phyloP scores from a whole-genome alignment of 64 coral and sea anemone genomes.

The Porites lutea region DNA sequence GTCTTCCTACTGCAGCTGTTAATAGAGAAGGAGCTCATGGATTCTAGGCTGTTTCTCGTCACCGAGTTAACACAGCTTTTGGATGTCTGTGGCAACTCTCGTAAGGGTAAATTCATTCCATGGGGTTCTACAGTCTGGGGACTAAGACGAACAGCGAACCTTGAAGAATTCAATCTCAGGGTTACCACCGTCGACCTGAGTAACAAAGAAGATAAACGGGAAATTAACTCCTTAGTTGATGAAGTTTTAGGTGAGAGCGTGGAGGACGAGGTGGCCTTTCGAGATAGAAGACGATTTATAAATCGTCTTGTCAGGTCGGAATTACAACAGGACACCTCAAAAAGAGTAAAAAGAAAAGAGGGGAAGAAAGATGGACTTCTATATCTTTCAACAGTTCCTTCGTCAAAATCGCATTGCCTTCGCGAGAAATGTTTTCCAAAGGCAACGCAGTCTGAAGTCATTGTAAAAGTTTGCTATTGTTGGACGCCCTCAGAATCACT shows the following conservation, averaged over 20 bases:
- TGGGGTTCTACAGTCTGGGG: constrained; percentile 64
- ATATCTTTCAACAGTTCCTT: constrained; percentile 7
- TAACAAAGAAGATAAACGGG: not conserved
- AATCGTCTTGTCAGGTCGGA: constrained; percentile 1
- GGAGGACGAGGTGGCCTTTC: constrained; percentile 49
- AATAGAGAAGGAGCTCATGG: not conserved
- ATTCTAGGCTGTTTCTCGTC: constrained; percentile 13
- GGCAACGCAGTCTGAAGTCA: not conserved
- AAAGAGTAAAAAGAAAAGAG: not conserved
- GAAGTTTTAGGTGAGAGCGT: not conserved
- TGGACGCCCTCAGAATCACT: not conserved
- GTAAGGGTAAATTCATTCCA: not conserved
- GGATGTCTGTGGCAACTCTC: not conserved
- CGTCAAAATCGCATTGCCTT: not conserved
- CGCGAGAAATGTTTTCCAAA: constrained; percentile 11
- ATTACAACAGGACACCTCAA: not conserved
- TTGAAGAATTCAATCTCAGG: not conserved
- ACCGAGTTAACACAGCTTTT: constrained; percentile 27
- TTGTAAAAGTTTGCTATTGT: not conserved
- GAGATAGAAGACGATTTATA: not conserved
- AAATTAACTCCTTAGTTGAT: not conserved
- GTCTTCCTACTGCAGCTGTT: constrained; percentile 17
- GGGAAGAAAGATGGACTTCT: not conserved
- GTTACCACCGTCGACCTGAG: constrained; percentile 37
- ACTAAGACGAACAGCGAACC: constrained; percentile 18